phyloP scores from a whole-genome alignment of 1,140 invertebrate genomes.

The Popillia japonica region DNA sequence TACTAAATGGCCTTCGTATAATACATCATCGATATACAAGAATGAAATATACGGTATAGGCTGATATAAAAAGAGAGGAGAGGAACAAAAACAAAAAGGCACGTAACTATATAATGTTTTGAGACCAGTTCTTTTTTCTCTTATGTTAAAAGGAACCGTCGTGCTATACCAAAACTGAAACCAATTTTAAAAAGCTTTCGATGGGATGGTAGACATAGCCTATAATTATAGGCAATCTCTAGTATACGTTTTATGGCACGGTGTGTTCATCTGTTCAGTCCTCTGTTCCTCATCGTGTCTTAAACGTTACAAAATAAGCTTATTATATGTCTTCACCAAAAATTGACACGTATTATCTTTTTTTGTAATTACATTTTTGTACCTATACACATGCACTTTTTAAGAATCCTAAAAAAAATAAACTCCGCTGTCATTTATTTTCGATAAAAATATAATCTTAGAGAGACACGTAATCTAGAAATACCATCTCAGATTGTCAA shows the following conservation, averaged over 20 bases:
- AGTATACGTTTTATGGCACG: constrained; percentile 44
- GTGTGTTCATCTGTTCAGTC: constrained; percentile 24
- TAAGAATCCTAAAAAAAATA: no score
- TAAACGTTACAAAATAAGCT: constrained; percentile 6
- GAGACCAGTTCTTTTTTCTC: constrained; percentile 12
- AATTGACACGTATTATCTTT: not conserved
- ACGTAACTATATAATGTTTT: constrained; percentile 24
- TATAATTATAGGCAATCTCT: constrained; percentile 49
- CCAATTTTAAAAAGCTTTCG: constrained; percentile 45
- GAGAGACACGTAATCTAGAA: not conserved
- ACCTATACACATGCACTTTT: not conserved
- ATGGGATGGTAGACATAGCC: constrained; percentile 42
- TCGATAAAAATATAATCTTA: constrained; percentile 6
- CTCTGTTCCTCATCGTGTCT: constrained; percentile 9
- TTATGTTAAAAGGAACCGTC: constrained; percentile 15
- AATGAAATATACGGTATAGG: not conserved
- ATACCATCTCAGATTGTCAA: constrained; percentile 1
- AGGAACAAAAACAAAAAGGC: no score
- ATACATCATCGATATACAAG: not conserved
- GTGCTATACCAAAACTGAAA: constrained; percentile 46
- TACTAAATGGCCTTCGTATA: not conserved
- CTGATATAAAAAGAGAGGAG: not conserved
- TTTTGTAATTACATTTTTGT: not conserved
- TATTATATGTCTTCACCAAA: not conserved
- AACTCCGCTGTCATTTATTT: constrained; percentile 11